Evolutionary conservation across 1,140 invertebrate genomes (phyloP), one percentile per base, ranked within the genome.

Genomic region (Papilio glaucus): DNA sequence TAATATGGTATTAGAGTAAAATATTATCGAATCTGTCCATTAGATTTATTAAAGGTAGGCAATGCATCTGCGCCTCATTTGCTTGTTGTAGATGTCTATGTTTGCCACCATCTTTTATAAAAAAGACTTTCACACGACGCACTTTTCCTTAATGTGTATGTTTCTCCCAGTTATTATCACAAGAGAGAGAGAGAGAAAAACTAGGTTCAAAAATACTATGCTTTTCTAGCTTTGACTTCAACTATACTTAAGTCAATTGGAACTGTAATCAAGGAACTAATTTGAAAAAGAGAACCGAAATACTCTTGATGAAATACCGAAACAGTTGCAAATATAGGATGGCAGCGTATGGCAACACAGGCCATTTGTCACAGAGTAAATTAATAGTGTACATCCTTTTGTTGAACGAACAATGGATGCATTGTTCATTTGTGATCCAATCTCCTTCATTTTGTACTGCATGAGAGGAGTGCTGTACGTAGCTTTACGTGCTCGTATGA

Each of bases 301-400:
- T 62, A 37, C 6, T 62, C 1, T 6, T 63, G 8, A 37, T 21
- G 33, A 37, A 21, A 37, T 21, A 63, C 38, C 33, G 61, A 21
- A 38, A 39, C 37, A 63, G 4, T n/a, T 38, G 7, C n/a, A 29
- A 15, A 29, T 45, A 49, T 37, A 53, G 13, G 29, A n/a, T 62
- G 42, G 24, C n/a, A 69, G 29, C 42, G n/a, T 33, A 29, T 10
- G 6, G 24, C 42, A 69, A 12, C 67, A 10, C 37, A 12, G 41
- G 67, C 67, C 26, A 69, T 69, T 69, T 69, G 67, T 69, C 67
- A 69, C 24, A 24, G 67, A 69, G 67, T 69, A 49, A 69, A 69
- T 69, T 69, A 69, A 69, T 69, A 69, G 42, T 49, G 29, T 37
- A 69, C 42, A 69, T 53, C 42, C 67, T 69, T 69, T 69, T 69